A percentile compares a stretch with the other conserved stretches of the same genome.
These are phyloP conservation scores for Selene dorsalis DNA, from an alignment of 2,797 vertebrate species.

Conservation along the genomic window DNA sequence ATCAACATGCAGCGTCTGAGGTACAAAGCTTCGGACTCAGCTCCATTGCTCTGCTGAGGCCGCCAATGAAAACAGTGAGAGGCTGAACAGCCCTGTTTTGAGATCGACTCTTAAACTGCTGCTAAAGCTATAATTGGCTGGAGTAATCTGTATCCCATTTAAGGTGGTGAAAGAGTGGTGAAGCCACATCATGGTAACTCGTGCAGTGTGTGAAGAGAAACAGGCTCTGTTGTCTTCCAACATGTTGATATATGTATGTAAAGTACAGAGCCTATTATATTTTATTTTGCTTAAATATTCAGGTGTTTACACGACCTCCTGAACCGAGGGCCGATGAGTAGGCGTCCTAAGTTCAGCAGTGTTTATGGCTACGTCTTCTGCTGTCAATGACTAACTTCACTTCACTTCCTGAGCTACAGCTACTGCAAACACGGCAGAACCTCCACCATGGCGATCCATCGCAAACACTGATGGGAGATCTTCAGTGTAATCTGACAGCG, in stretches of 20 bases:
- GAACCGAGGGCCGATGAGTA: too few species aligned
- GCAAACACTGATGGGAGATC: background rate
- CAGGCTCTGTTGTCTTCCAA: background rate
- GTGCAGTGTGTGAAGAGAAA: background rate
- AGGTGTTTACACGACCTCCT: too few species aligned
- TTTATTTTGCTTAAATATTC: too few species aligned
- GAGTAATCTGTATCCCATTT: background rate
- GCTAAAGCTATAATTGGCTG: background rate
- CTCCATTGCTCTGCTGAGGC: background rate
- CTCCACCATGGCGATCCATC: background rate
- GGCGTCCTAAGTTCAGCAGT: too few species aligned
- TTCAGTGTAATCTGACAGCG: background rate
- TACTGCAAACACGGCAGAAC: too few species aligned
- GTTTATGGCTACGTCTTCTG: too few species aligned
- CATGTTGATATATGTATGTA: background rate
- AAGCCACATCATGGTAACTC: background rate
- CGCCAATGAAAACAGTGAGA: slow-evolving; percentile 11
- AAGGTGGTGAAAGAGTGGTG: background rate
- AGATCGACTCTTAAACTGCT: background rate
- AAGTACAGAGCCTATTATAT: background rate
- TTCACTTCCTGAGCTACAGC: too few species aligned
- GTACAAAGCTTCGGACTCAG: too few species aligned
- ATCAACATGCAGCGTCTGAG: background rate
- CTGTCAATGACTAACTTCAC: too few species aligned
- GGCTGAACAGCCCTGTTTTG: background rate